Evolutionary conservation across 2,797 vertebrate species (phyloP).

Genomic region (Hylomyscus alleni): DNA sequence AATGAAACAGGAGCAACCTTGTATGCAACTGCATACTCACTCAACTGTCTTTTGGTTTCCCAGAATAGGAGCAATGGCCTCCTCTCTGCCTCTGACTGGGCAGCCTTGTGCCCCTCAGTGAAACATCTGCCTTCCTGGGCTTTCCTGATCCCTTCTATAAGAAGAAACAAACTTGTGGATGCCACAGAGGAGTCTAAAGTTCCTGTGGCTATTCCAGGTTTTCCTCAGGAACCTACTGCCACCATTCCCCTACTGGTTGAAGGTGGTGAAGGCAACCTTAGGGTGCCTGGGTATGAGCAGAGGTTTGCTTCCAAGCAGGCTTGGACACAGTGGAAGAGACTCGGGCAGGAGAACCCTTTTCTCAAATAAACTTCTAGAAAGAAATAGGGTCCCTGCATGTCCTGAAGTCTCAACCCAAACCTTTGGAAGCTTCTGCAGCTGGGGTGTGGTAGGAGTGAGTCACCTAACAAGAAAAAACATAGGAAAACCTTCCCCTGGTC

Average conservation of each 20-base stretch:
- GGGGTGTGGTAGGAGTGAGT: conserved; percentile 61
- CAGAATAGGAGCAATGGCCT: background rate
- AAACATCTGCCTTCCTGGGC: background rate
- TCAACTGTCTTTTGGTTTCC: accelerated
- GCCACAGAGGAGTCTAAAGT: background rate
- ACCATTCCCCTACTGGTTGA: background rate
- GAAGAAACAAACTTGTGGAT: background rate
- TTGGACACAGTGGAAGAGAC: background rate
- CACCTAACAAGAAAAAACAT: conserved; percentile 54
- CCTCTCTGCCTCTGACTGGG: background rate
- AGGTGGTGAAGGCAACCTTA: background rate
- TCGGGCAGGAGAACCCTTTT: background rate
- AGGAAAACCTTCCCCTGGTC: conserved; percentile 75
- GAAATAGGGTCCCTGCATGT: background rate
- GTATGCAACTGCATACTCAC: too few relatives aligned
- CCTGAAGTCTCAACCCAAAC: background rate
- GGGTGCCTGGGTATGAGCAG: background rate
- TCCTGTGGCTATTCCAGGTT: background rate
- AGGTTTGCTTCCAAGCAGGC: background rate
- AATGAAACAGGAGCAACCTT: background rate
- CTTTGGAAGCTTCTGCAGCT: conserved; percentile 41
- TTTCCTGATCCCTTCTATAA: background rate
- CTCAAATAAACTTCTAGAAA: conserved; percentile 13
- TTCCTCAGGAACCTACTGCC: conserved; percentile 5
- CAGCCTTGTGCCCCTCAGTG: background rate